A percentile compares a stretch with the other conserved stretches of the same genome.
Evolutionary conservation across 2,888 invertebrate genomes (phyloP).

Genomic region (Drosophila cognata): DNA sequence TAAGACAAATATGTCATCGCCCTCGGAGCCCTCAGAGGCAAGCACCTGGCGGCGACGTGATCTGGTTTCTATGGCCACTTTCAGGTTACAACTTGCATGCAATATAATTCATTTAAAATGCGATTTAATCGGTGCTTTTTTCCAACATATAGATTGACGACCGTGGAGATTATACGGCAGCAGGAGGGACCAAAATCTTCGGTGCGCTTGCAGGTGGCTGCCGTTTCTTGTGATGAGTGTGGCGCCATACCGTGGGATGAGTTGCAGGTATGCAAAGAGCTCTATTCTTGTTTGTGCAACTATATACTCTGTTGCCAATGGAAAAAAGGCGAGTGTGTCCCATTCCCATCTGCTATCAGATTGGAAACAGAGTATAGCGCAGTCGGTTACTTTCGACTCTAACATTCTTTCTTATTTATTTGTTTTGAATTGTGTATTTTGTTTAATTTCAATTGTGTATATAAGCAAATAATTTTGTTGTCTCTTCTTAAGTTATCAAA

Average conservation of each 20-base stretch:
- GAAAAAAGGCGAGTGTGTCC: neutral
- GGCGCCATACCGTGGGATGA: conserved; percentile 96
- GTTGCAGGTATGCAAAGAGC: conserved; percentile 90
- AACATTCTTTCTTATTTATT: conserved; percentile 3
- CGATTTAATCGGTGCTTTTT: conserved; percentile 25
- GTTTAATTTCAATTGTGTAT: conserved; percentile 40
- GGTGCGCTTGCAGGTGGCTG: conserved; percentile 89
- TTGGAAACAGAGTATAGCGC: neutral
- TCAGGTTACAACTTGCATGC: conserved; percentile 74
- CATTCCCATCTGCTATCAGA: neutral
- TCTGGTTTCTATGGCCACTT: conserved; percentile 87
- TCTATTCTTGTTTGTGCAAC: neutral
- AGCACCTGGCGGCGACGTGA: conserved; percentile 92
- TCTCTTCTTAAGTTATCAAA: conserved; percentile 18
- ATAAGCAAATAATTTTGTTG: conserved; percentile 41
- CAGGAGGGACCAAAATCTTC: conserved; percentile 89
- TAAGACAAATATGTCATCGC: conserved; percentile 89
- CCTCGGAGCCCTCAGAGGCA: conserved; percentile 93
- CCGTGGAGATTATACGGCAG: conserved; percentile 90
- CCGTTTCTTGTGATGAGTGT: conserved; percentile 92
- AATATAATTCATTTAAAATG: neutral
- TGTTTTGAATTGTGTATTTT: conserved; percentile 21
- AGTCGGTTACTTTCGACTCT: neutral
- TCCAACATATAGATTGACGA: conserved; percentile 89
- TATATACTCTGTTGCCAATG: neutral